A percentile compares a stretch with the other conserved stretches of the same genome.
phyloP scores from a whole-genome alignment of 30 jellyfish, hydroid and myxozoan genomes.

The Clytia hemisphaerica region DNA sequence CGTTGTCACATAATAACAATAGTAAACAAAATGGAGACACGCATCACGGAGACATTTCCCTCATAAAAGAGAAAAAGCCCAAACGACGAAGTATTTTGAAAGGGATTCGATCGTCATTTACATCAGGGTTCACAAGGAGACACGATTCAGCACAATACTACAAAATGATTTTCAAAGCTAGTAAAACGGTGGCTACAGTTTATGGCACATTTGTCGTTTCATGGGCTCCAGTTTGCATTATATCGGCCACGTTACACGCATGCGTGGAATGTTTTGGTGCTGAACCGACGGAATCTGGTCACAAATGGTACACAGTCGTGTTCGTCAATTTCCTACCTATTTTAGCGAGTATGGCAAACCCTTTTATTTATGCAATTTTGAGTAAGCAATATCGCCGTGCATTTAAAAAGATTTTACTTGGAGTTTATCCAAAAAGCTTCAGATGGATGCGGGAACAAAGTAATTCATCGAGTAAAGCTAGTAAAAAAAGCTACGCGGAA shows the following conservation, averaged over 20 bases:
- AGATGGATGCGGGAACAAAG: too few species aligned
- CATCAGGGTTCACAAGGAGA: too few species aligned
- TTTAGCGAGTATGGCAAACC: constrained; percentile 56
- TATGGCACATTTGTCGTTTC: constrained; percentile 77
- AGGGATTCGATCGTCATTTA: not conserved
- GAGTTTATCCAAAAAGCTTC: too few species aligned
- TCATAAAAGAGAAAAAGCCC: not conserved
- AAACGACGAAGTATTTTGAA: constrained; percentile 5
- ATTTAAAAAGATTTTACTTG: constrained; percentile 11
- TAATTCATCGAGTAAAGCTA: too few species aligned
- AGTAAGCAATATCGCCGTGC: constrained; percentile 57
- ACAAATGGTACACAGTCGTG: constrained; percentile 46
- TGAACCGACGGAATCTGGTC: too few species aligned
- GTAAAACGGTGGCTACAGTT: constrained; percentile 56
- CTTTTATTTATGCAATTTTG: constrained; percentile 76
- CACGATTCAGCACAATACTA: constrained; percentile 1
- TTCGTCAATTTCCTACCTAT: constrained; percentile 68
- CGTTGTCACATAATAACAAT: constrained; percentile 11
- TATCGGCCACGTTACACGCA: constrained; percentile 46
- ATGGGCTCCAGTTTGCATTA: constrained; percentile 71
- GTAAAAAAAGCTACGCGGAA: too few species aligned
- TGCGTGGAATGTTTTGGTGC: constrained; percentile 31
- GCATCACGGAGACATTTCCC: not conserved
- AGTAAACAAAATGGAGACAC: constrained; percentile 8
- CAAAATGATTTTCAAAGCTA: constrained; percentile 42